Evolutionary conservation across 2,888 invertebrate species (phyloP), one percentile per base, ranked within the genome.

Genomic region (Elegia similella): DNA sequence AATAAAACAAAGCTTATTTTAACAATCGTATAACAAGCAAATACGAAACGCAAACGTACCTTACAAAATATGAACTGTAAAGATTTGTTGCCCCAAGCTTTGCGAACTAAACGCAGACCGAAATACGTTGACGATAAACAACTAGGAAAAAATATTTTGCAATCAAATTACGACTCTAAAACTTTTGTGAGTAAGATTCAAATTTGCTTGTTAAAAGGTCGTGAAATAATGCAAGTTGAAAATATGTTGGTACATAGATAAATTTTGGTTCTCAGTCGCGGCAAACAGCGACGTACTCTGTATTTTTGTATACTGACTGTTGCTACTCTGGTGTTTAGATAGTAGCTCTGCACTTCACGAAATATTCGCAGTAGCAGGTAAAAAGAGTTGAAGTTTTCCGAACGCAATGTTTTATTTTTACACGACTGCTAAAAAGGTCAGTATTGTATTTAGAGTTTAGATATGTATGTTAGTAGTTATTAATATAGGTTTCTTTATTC

Each of bases 81-180:
- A 82, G 78, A 82, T 85, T 80, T 81, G 75, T 76, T 75, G 68
- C 62, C 38, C 38, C 38, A 38, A 62, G 70, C 65, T 70, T 63
- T 65, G 60, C 63, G 38, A 63, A 16, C 47, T 82, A 82, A 83
- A 76, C 78, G 79, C 77, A 75, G 71, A 72, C 67, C 59, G 69
- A 78, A 80, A 83, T 81, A 82, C 82, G 84, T 84, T 73, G 77
- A 63, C 80, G 76, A 84, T 84, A 85, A 85, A 84, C 79, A 73
- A 77, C 64, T 58, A 48, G 57, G 52, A 61, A 64, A 66, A 61
- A 62, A 60, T 56, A 7, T 16, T 32, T 7, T 8, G 2, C 30
- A 48, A 32, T 6, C 8, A 32, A 48, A 48, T 32, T 8, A 7
- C 15, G 13, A 48, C 48, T 32, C 0, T 48, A 47, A 8, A 13